Conservation (phyloP, 2,888 invertebrate species). For the Yponomeuta plumbellus region DNA sequence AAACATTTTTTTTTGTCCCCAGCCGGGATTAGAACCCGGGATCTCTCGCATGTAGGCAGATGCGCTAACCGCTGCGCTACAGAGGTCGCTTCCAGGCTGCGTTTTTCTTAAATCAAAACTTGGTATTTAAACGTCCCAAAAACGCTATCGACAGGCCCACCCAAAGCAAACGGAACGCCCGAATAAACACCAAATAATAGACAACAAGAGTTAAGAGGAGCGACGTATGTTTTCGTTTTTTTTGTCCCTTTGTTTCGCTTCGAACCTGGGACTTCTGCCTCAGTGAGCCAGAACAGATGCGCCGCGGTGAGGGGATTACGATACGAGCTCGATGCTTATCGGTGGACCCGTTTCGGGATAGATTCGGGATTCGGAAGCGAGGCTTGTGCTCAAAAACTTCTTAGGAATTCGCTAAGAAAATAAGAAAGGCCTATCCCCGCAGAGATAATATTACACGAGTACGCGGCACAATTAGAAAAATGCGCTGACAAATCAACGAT, state of each 20-base stretch:
- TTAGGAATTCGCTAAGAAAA: neutral
- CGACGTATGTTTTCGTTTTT: neutral
- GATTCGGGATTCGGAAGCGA: neutral
- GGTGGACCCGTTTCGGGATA: no score
- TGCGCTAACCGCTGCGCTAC: no score
- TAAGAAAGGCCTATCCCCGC: no score
- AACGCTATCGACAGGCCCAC: slow-evolving; percentile 11
- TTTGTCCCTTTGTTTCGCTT: neutral
- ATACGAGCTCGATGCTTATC: neutral
- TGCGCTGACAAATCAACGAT: no score
- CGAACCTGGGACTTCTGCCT: slow-evolving; percentile 26
- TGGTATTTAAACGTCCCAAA: neutral
- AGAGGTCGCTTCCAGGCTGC: no score
- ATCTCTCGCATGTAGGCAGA: no score
- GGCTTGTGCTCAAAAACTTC: neutral
- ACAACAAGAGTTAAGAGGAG: neutral
- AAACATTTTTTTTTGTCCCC: no score
- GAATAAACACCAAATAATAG: slow-evolving; percentile 11
- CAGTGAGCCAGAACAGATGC: slow-evolving; percentile 29
- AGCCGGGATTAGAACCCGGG: no score
- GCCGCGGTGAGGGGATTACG: neutral
- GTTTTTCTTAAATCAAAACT: no score
- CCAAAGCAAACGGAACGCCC: slow-evolving; percentile 7
- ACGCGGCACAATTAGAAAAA: no score
- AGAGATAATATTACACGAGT: no score